Evolutionary conservation across 2,113 vertebrate species (phyloP).

Genomic region (Rousettus leschenaultii): DNA sequence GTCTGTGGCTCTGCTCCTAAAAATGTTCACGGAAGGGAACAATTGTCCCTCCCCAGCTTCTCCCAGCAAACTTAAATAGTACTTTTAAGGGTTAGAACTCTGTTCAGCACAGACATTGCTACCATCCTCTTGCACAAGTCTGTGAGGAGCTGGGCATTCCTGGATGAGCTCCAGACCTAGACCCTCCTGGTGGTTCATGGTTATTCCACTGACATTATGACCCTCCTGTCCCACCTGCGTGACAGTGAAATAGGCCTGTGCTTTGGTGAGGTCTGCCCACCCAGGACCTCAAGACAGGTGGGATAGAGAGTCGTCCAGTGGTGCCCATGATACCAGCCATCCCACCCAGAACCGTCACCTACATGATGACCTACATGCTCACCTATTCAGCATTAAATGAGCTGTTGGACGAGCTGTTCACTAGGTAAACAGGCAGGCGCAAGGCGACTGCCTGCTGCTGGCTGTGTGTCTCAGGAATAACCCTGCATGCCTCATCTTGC

Average conservation of each 20-base stretch:
- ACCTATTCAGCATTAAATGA: constrained; percentile 92
- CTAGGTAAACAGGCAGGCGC: constrained; percentile 79
- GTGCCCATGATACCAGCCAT: constrained; percentile 93
- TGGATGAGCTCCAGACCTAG: neutral
- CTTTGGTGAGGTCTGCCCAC: constrained; percentile 90
- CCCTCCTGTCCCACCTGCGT: constrained; percentile 67
- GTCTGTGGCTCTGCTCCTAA: neutral
- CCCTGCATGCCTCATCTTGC: neutral
- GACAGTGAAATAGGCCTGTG: constrained; percentile 84
- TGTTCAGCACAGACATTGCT: neutral
- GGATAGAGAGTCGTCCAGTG: constrained; percentile 68
- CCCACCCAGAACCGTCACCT: constrained; percentile 91
- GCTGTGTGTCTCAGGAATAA: neutral
- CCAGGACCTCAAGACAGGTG: constrained; percentile 90
- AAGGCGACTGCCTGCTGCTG: constrained; percentile 73
- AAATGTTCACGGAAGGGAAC: neutral
- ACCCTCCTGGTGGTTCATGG: neutral
- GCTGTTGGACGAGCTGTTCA: constrained; percentile 91
- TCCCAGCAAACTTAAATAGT: too few species aligned
- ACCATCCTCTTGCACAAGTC: neutral
- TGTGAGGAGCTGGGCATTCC: neutral
- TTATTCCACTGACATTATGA: neutral
- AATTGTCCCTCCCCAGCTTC: neutral
- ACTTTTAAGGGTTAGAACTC: neutral
- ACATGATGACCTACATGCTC: constrained; percentile 92